A percentile compares a stretch with the other conserved stretches of the same genome.
Evolutionary conservation across 2,797 vertebrate species (phyloP).

Genomic region (Sebastes minor): DNA sequence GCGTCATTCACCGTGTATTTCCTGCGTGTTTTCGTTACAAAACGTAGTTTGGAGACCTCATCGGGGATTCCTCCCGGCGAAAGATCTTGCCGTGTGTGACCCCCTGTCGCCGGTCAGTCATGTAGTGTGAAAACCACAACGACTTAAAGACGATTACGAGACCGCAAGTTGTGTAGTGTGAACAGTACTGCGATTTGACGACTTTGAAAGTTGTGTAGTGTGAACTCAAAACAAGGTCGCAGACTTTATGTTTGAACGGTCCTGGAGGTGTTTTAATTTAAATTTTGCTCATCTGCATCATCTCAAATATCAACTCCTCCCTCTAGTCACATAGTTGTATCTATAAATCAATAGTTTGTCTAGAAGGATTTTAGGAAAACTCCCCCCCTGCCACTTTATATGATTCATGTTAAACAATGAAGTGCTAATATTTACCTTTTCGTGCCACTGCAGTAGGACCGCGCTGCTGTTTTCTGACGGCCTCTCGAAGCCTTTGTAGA

Average conservation of each 20-base stretch:
- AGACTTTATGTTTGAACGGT: neutral
- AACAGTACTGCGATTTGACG: no score
- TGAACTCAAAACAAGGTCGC: neutral
- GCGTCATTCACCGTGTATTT: no score
- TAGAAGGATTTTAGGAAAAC: accelerated
- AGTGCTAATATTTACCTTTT: slow-evolving; percentile 85
- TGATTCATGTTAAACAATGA: neutral
- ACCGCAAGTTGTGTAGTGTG: no score
- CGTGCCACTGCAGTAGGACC: slow-evolving; percentile 95
- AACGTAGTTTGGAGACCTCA: no score
- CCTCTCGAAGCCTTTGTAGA: slow-evolving; percentile 98
- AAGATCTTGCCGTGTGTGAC: no score
- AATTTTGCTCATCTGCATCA: neutral
- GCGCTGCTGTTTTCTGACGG: slow-evolving; percentile 98
- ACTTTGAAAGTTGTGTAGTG: no score
- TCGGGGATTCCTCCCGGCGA: no score
- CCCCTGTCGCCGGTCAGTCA: no score
- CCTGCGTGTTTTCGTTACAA: no score
- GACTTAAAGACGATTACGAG: no score
- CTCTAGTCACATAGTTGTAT: neutral
- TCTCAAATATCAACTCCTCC: neutral
- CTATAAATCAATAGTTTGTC: neutral
- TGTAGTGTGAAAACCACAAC: no score
- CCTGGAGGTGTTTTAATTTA: neutral
- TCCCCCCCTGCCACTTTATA: no score